phyloP scores from a whole-genome alignment of 2,797 vertebrate species.

The Betta splendens region DNA sequence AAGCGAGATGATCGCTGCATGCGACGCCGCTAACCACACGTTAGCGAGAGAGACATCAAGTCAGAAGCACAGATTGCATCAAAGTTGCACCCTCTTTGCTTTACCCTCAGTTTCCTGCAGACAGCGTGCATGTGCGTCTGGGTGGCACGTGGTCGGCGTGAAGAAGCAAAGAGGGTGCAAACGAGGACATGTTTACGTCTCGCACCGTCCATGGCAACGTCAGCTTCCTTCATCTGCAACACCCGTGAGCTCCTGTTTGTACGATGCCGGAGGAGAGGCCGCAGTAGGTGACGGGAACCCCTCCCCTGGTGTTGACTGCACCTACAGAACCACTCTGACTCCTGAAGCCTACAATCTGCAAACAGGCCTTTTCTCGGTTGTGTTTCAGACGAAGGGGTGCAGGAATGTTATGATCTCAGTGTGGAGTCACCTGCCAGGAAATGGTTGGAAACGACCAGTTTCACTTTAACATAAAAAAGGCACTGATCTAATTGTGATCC shows the following conservation, averaged over 20 bases:
- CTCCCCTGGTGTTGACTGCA: background rate
- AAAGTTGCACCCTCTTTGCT: constrained; percentile 2
- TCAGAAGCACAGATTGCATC: constrained; percentile 67
- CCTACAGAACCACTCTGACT: background rate
- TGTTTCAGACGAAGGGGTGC: constrained; percentile 13
- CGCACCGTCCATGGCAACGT: background rate
- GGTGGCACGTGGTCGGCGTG: constrained; percentile 28
- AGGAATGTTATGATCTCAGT: constrained; percentile 39
- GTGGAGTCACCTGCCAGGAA: constrained; percentile 30
- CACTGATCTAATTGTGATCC: too few species aligned
- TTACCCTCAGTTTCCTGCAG: constrained; percentile 11
- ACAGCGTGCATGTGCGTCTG: constrained; percentile 9
- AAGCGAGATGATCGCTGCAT: constrained; percentile 17
- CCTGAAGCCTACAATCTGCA: constrained; percentile 4
- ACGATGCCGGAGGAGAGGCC: background rate
- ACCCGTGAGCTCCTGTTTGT: background rate
- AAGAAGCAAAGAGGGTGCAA: constrained; percentile 30
- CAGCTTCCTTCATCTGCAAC: background rate
- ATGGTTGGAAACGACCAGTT: background rate
- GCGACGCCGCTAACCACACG: constrained; percentile 41
- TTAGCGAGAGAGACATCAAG: constrained; percentile 23
- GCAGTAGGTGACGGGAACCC: background rate
- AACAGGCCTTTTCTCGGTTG: background rate
- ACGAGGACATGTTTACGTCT: constrained; percentile 40
- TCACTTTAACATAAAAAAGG: constrained; percentile 3